Conservation (phyloP, 2,888 invertebrate species). For the Bhutanitis thaidina region DNA sequence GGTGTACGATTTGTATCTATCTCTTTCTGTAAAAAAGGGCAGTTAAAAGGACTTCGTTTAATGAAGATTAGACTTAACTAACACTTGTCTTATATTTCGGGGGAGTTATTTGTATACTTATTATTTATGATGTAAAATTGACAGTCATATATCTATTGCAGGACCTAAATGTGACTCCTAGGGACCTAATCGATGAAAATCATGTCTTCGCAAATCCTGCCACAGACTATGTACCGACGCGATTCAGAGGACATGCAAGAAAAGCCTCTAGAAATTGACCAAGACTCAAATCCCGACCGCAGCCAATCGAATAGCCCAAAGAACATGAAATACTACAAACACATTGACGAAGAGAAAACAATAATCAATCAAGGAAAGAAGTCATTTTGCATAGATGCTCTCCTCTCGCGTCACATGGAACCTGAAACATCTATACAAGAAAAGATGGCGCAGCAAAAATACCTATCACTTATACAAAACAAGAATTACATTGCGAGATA, state of each 20-base stretch:
- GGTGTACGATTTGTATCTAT: too few species aligned
- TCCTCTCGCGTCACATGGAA: conserved; percentile 82
- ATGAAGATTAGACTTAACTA: too few species aligned
- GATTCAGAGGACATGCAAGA: conserved; percentile 47
- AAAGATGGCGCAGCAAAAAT: conserved; percentile 61
- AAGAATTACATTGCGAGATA: conserved; percentile 64
- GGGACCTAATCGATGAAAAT: not conserved
- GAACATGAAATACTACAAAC: conserved; percentile 59
- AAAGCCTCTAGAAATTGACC: conserved; percentile 59
- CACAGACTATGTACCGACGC: conserved; percentile 51
- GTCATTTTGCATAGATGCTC: conserved; percentile 94
- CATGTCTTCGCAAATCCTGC: conserved; percentile 46
- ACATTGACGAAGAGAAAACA: conserved; percentile 57
- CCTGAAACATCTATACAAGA: conserved; percentile 53
- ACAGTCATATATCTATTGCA: conserved; percentile 15
- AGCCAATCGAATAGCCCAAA: conserved; percentile 64
- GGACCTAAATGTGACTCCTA: conserved; percentile 27
- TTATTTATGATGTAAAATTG: not conserved
- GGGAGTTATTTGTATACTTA: too few species aligned
- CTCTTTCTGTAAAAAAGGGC: too few species aligned
- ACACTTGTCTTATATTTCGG: too few species aligned
- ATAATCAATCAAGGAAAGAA: conserved; percentile 77
- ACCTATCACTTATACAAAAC: conserved; percentile 58
- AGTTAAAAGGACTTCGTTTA: too few species aligned
- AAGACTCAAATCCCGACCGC: conserved; percentile 49